A percentile compares a stretch with the other conserved stretches of the same genome.
These are phyloP conservation scores for Achlya flavicornis DNA, from an alignment of 2,888 invertebrate species.

Conservation along the genomic window DNA sequence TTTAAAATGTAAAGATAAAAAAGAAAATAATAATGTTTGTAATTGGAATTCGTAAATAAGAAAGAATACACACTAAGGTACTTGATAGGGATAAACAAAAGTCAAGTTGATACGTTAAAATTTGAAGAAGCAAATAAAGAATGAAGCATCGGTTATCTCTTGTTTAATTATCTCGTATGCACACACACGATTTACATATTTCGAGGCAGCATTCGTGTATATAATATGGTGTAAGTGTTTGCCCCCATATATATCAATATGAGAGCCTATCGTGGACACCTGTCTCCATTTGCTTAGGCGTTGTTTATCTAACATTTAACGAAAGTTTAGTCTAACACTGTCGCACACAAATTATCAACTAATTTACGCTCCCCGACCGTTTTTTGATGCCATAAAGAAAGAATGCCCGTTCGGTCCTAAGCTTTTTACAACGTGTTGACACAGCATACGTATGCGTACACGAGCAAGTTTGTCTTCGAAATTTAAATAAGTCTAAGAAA, in stretches of 20 bases:
- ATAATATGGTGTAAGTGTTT: slow-evolving; percentile 39
- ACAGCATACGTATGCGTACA: slow-evolving; percentile 31
- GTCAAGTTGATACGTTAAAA: slow-evolving; percentile 59
- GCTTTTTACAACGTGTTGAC: slow-evolving; percentile 61
- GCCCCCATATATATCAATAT: slow-evolving; percentile 73
- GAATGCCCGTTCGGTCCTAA: slow-evolving; percentile 56
- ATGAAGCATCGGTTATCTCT: slow-evolving; percentile 67
- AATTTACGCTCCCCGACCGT: slow-evolving; percentile 73
- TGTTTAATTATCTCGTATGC: slow-evolving; percentile 76
- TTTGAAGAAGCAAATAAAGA: slow-evolving; percentile 72
- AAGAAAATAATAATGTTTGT: neutral
- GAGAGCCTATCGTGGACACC: slow-evolving; percentile 71
- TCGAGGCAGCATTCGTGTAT: slow-evolving; percentile 58
- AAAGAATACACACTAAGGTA: slow-evolving; percentile 8
- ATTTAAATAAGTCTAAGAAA: slow-evolving; percentile 31
- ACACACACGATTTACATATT: slow-evolving; percentile 76
- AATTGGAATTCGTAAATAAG: slow-evolving; percentile 12
- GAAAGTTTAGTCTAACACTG: slow-evolving; percentile 72
- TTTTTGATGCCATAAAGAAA: slow-evolving; percentile 59
- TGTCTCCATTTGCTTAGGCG: slow-evolving; percentile 81
- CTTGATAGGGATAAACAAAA: slow-evolving; percentile 24
- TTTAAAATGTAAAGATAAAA: neutral
- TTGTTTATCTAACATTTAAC: slow-evolving; percentile 79
- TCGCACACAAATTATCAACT: slow-evolving; percentile 82
- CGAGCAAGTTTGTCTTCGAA: slow-evolving; percentile 26